Evolutionary conservation across 2,113 vertebrate genomes (phyloP), one percentile per base, ranked within the genome.

Genomic region (Circaetus gallicus): DNA sequence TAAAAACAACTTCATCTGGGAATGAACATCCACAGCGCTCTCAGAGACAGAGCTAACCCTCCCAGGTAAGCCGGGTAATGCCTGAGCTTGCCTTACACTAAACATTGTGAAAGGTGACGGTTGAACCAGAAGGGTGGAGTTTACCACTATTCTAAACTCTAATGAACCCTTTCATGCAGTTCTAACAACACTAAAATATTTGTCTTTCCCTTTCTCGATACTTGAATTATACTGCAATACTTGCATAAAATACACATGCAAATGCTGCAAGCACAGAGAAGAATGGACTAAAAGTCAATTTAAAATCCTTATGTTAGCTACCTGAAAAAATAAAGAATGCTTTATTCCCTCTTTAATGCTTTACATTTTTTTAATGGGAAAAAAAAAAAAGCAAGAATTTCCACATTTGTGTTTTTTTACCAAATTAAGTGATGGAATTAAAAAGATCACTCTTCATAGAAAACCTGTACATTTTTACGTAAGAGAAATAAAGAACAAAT

Each of bases 91-190:
- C 61, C 96, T 83, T 55, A 36, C 50, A 49, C 55, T 71, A 91
- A 96, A 83, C 52, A 36, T 81, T 61, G 62, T 32, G 55, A 91
- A 74, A 95, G 93, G 76, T 79, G 93, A 85, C 7, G 91, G 88
- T 12, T 96, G 86, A 97, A 96, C 80, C 90, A 94, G 74, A 93
- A 97, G 96, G 95, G 94, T 95, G 97, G 95, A 95, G 92, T 86
- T 95, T 32, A 93, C 85, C 88, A 86, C 88, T 83, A 14, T 13
- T 66, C 67, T 43, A 65, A 94, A 72, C 76, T 29, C 76, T 93
- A 93, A 95, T 92, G 93, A 96, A 83, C 81, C 63, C 88, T 90
- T 88, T 70, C 56, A 66, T 72, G 89, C 50, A 69, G 67, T 74
- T 82, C 78, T 58, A 93, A 91, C 82, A 96, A 55, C 40, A 56